Percentiles rank a stretch among this genome's conserved stretches.
phyloP scores from a whole-genome alignment of 2,797 vertebrate genomes.

The Eupleurogrammus muticus region DNA sequence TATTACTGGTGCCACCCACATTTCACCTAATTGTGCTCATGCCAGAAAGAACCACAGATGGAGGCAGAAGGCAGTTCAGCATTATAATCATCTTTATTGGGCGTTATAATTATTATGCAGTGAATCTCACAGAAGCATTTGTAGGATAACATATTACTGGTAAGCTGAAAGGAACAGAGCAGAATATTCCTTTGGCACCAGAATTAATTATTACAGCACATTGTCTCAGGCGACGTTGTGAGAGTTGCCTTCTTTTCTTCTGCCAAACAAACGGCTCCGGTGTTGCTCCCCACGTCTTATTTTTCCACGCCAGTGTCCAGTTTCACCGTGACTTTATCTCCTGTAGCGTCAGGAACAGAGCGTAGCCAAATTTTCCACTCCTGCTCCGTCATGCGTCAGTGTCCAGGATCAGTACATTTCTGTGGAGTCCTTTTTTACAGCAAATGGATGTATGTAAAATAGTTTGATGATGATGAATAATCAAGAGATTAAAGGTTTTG shows the following conservation, averaged over 20 bases:
- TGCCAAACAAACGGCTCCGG: slow-evolving; percentile 36
- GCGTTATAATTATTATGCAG: too few species aligned
- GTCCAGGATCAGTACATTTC: slow-evolving; percentile 26
- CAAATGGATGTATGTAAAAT: not conserved
- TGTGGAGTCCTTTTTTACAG: not conserved
- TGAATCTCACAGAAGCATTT: not conserved
- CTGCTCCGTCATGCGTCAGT: slow-evolving; percentile 45
- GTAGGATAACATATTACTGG: not conserved
- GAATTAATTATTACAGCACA: not conserved
- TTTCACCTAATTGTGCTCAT: slow-evolving; percentile 24
- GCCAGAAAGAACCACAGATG: not conserved
- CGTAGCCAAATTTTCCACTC: slow-evolving; percentile 62
- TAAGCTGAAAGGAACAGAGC: not conserved
- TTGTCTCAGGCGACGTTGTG: slow-evolving; percentile 1
- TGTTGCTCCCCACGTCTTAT: slow-evolving; percentile 50
- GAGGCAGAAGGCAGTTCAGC: slow-evolving; percentile 4
- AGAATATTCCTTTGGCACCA: slow-evolving; percentile 11
- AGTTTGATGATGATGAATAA: not conserved
- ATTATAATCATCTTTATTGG: slow-evolving; percentile 1
- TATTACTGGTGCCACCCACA: slow-evolving; percentile 45
- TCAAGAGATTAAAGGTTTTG: not conserved
- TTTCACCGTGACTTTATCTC: slow-evolving; percentile 67
- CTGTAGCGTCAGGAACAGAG: slow-evolving; percentile 43
- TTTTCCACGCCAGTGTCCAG: slow-evolving; percentile 67
- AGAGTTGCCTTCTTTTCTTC: slow-evolving; percentile 29